Base-by-base conservation (phyloP, 2,797 vertebrate genomes). In the Fundulus diaphanus region DNA sequence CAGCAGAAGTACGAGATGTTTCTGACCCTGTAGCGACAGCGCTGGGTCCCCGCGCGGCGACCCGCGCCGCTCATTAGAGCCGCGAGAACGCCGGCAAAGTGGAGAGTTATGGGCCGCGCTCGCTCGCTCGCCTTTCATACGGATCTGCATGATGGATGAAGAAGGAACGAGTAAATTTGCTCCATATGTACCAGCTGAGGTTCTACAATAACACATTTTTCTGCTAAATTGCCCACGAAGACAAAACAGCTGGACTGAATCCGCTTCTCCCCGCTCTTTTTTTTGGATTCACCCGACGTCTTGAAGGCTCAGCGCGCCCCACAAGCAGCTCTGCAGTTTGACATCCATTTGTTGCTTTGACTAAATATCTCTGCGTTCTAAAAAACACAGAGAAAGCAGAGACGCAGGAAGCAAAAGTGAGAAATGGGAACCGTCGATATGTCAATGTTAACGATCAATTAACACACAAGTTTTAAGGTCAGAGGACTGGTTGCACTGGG, bases 221-320 rank as follows among this genome's bases (percentile, higher is more conserved):
- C 85, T 82, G 68, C 77, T 86, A 87, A 90, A 91, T 89, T 88
- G 83, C 83, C 83, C 24, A 52, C 70, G 83, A 91, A 92, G 84
- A 85, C 73, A 84, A n/a, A 92, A 91, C 92, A 94, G 91, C 91
- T 93, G 93, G 90, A 87, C 82, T 82, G 83, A 88, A 90, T 93
- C 87, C 78, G 80, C n/a, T 70, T 76, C 76, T 69, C 80, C 79
- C 75, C 74, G 75, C 72, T 82, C 78, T 71, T 68, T 79, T 68
- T 79, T n/a, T 57, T 79, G 74, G 74, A 76, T 82, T 77, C 76
- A 65, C 82, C 75, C 70, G 78, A 87, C 80, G 76, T 82, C 54
- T 78, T 74, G 85, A 87, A 70, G 81, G 84, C 85, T 84, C 74
- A 77, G 79, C 68, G 80, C 84, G 79, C 82, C 78, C 54, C 80